Base-by-base conservation (phyloP, 1,140 invertebrate genomes). In the Atta texana region DNA sequence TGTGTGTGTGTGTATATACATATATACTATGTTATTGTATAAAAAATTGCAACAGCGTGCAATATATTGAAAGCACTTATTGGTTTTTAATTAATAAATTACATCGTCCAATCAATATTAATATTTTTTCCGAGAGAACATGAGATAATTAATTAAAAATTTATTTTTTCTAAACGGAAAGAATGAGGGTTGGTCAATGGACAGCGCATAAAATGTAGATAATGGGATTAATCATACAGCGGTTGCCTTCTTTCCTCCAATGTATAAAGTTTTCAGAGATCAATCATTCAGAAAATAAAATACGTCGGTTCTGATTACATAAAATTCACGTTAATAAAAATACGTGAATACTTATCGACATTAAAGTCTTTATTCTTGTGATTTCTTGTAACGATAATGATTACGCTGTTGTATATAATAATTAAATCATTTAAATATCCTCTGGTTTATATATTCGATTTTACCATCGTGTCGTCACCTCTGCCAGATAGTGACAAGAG, bases 251-350 rank as follows among this genome's bases (percentile, higher is more conserved):
- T 28, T 66, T 34, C 18, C 39, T 44, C 16, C 24, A 12, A 66
- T 66, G 10, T n/a, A 61, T 44, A 66, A 44, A 66, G 12, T 66
- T 66, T 51, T 14, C 24, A 49, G 7, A n/a, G 39, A 78, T 64
- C 39, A n/a, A 49, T 39, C 34, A 66, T 28, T 49, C 39, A n/a
- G 39, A 64, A 78, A 78, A 78, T 66, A 78, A 78, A 49, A 66
- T 78, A 66, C 18, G n/a, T 16, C 24, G 28, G 2, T 21, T 2
- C 21, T 21, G 8, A 77, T 66, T 66, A 55, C 31, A 44, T 21
- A 12, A 14, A 53, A 69, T 24, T 55, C 21, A n/a, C 77, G 18
- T 68, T 80, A 66, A 24, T 16, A 34, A 24, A 12, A 78, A 49
- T 24, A 44, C 49, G 4, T 16, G 12, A 75, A 61, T 18, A 51